Percentiles rank a stretch among this genome's conserved stretches.
Conservation (phyloP, 2,888 invertebrate genomes). For the Spodoptera picta region DNA sequence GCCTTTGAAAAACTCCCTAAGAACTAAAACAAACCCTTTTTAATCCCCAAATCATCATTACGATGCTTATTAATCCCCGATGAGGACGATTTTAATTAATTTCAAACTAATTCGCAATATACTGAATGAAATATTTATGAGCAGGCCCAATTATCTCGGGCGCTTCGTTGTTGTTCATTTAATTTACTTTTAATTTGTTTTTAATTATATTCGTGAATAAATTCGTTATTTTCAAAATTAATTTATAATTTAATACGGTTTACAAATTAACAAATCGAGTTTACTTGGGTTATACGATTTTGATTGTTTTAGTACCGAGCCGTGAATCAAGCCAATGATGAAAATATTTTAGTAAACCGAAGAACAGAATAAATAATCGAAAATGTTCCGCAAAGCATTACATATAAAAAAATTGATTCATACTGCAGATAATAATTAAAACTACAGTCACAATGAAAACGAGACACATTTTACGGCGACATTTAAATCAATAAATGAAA, state of each 20-base stretch:
- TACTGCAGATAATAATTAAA: no score
- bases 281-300: not conserved
- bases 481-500: not conserved
- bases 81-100: slow-evolving; percentile 15
- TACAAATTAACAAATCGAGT: slow-evolving; percentile 7
- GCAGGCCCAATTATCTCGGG: slow-evolving; percentile 27
- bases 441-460: no score
- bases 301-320: no score
- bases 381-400: no score
- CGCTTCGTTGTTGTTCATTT: slow-evolving; percentile 22
- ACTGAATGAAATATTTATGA: slow-evolving; percentile 39
- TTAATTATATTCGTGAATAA: slow-evolving; percentile 39
- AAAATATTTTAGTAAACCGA: no score
- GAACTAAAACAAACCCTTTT: not conserved
- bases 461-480: no score
- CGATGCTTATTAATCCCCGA: slow-evolving; percentile 9
- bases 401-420: no score
- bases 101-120: slow-evolving; percentile 35
- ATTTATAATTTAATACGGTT: slow-evolving; percentile 20
- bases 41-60: slow-evolving; percentile 7
- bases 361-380: no score
- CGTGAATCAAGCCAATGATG: no score
- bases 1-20: no score
- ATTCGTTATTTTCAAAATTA: slow-evolving; percentile 22
- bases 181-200: slow-evolving; percentile 46